phyloP scores from a whole-genome alignment of 2,797 vertebrate genomes.

The Selene dorsalis region DNA sequence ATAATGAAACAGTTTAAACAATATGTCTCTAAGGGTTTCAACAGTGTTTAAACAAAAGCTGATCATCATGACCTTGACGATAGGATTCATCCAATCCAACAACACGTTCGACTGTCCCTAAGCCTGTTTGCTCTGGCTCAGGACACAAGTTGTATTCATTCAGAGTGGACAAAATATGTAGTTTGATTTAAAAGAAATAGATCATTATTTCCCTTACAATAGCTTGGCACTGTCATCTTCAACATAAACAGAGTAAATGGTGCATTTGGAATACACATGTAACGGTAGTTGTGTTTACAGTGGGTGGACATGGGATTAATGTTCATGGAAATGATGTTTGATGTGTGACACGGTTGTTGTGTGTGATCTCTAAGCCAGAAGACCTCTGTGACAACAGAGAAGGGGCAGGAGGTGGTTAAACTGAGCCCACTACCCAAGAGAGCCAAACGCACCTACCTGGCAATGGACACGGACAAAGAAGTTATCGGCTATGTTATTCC shows the following conservation, averaged over 20 bases:
- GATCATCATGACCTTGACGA: neutral
- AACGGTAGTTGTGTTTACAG: neutral
- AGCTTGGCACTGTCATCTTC: neutral
- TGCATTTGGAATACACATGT: neutral
- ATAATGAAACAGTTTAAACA: neutral
- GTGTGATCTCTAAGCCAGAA: constrained; percentile 79
- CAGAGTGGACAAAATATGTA: neutral
- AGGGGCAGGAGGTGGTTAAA: constrained; percentile 85
- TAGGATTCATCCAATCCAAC: neutral
- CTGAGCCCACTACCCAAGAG: constrained; percentile 89
- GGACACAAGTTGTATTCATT: neutral
- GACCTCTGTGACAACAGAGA: constrained; percentile 81
- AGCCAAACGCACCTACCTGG: constrained; percentile 87
- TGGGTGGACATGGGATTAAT: too few species aligned
- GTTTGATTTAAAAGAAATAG: neutral
- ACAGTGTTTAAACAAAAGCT: neutral
- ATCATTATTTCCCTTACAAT: neutral
- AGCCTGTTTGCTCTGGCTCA: neutral
- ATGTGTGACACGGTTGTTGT: constrained; percentile 31
- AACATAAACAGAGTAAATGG: too few species aligned
- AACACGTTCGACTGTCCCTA: neutral
- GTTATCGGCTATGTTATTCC: constrained; percentile 91
- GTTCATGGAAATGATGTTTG: neutral
- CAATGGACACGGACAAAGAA: constrained; percentile 87
- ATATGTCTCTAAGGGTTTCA: neutral